phyloP scores from a whole-genome alignment of 2,888 invertebrate genomes.

The Drosophila nr. fundita region DNA sequence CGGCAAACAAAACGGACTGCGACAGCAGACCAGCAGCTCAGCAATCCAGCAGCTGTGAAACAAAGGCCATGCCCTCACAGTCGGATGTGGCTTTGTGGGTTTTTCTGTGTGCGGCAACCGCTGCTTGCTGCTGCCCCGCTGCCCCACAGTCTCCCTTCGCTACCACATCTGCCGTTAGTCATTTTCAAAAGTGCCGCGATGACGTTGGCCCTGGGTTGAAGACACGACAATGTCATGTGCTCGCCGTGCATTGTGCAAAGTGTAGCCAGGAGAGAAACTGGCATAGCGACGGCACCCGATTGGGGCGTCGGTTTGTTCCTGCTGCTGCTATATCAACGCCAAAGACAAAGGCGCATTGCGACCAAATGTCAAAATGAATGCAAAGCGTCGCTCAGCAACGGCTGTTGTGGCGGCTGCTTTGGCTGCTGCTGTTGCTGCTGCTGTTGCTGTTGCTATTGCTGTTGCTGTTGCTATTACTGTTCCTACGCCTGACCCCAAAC shows the following conservation, averaged over 20 bases:
- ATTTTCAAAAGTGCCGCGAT: constrained; percentile 63
- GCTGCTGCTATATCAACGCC: constrained; percentile 61
- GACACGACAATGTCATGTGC: constrained; percentile 66
- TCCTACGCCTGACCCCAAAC: constrained; percentile 60
- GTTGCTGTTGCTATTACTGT: constrained; percentile 16
- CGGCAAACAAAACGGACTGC: constrained; percentile 59
- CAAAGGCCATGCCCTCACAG: constrained; percentile 66
- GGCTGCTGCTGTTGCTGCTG: constrained; percentile 14
- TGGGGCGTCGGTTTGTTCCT: constrained; percentile 38
- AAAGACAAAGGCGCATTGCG: constrained; percentile 74
- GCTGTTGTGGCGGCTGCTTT: constrained; percentile 17
- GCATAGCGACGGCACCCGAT: constrained; percentile 27
- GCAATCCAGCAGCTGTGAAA: constrained; percentile 63
- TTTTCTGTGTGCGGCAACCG: constrained; percentile 64
- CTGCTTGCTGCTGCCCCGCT: constrained; percentile 28
- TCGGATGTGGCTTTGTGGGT: constrained; percentile 80
- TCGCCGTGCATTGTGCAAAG: constrained; percentile 63
- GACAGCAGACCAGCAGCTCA: constrained; percentile 14
- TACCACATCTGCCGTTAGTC: constrained; percentile 71
- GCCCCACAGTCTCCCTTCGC: background rate
- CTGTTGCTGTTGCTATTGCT: constrained; percentile 11
- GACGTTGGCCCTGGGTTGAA: constrained; percentile 48
- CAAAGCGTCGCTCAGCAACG: constrained; percentile 44
- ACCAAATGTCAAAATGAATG: constrained; percentile 74
- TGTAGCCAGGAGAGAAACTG: constrained; percentile 30